Evolutionary conservation across 2,113 vertebrate species (phyloP).

Genomic region (Psittacus erithacus): DNA sequence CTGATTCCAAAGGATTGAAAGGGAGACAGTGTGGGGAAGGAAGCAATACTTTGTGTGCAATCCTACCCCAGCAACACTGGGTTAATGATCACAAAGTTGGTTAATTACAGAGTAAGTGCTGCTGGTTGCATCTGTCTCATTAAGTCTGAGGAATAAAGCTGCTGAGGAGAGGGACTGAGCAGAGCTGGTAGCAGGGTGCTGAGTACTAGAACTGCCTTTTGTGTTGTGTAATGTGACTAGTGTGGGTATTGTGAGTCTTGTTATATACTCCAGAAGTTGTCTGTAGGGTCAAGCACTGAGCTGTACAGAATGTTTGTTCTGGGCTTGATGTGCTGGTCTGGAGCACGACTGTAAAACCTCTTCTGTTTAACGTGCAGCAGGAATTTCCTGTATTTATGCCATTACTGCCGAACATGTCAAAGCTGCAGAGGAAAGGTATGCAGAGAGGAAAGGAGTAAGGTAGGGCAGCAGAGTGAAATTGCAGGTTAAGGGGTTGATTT

Average conservation of each 20-base stretch:
- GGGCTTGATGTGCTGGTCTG: neutral
- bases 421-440: neutral
- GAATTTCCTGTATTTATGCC: neutral
- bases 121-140: constrained; percentile 64
- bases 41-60: neutral
- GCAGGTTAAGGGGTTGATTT: neutral
- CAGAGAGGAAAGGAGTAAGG: neutral
- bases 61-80: constrained; percentile 29
- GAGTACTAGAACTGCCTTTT: neutral
- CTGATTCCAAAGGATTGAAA: neutral
- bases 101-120: constrained; percentile 63
- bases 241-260: neutral
- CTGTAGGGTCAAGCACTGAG: neutral
- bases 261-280: neutral
- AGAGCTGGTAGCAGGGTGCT: neutral
- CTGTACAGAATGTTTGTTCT: neutral
- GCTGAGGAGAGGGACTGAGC: neutral
- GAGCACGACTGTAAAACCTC: neutral
- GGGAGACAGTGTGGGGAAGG: neutral
- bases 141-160: constrained; percentile 55
- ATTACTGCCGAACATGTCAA: neutral
- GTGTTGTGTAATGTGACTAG: neutral
- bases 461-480: neutral
- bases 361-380: neutral
- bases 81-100: constrained; percentile 58